Evolutionary conservation across 1,140 invertebrate species (phyloP), one percentile per base, ranked within the genome.

Genomic region (Drosophila carrolli): DNA sequence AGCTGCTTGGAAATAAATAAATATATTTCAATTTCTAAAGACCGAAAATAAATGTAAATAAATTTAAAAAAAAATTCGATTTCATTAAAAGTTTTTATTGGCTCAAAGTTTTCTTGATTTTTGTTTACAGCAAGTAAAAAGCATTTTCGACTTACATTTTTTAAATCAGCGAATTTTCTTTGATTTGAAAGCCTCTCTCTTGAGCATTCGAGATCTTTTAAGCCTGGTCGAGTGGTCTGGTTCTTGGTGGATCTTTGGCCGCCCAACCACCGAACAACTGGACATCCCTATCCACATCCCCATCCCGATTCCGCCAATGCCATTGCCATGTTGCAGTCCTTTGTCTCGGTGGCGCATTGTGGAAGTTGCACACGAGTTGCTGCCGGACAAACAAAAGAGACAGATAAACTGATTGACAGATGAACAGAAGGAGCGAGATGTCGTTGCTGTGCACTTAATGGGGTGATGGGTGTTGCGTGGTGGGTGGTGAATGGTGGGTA

Each of bases 331-430:
- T 71, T 40, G 78, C 73, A 78, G 76, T 50, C 82, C 61, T 75
- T 84, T 84, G 82, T 81, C 73, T 75, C 48, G 35, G 43, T 16
- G 54, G 46, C 44, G 55, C 73, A 76, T 75, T 75, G 72, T 65
- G 60, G 23, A 54, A 75, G 60, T 66, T 75, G 63, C 81, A 79
- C 54, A 84, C 59, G 72, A 80, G 70, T 41, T 73, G 35, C 41
- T 43, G 68, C 37, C 37, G 50, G 50, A 67, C 61, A 72, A 68
- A 85, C 55, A 70, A 74, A 58, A 19, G 40, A 57, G 71, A 75
- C 62, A 68, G 73, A 77, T 70, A 55, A 77, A 78, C 74, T 61
- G 81, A 80, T 73, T 70, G 57, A 70, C 63, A 32, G 62, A 59
- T 53, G 57, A 62, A 82, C 65, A 46, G 60, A 38, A 35, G 27